phyloP scores from a whole-genome alignment of 2,797 vertebrate genomes.

The Ceryle rudis region DNA sequence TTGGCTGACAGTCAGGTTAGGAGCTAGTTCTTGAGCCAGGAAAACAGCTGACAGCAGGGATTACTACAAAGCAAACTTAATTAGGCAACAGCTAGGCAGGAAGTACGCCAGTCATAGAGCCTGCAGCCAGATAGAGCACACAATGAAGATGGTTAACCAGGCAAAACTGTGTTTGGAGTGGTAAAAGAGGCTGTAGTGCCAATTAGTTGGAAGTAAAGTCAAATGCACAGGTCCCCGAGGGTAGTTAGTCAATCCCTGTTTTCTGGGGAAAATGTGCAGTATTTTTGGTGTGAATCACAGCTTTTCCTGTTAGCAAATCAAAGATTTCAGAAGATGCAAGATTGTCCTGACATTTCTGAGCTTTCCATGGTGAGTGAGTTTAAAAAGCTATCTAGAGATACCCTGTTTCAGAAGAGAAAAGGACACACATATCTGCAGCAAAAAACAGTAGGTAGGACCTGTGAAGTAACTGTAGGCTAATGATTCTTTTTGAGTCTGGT shows the following conservation, averaged over 20 bases:
- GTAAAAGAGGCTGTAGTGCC: not conserved
- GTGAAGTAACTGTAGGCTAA: not conserved
- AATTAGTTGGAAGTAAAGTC: not conserved
- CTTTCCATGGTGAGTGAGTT: not conserved
- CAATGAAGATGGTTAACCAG: not conserved
- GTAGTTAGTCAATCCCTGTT: not conserved
- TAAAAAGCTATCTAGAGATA: not conserved
- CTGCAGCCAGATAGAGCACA: slow-evolving; percentile 30
- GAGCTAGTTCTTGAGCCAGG: not conserved
- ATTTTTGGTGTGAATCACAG: not conserved
- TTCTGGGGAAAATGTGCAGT: not conserved
- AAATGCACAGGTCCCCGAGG: not conserved
- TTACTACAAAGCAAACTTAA: slow-evolving; percentile 62
- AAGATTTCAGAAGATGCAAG: not conserved
- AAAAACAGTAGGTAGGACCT: not conserved
- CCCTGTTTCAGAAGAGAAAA: not conserved
- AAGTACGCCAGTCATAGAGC: slow-evolving; percentile 54
- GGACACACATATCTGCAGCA: not conserved
- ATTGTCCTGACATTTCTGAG: not conserved
- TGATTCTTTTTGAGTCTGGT: not conserved
- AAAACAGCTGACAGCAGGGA: slow-evolving; percentile 16
- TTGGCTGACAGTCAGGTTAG: slow-evolving; percentile 6
- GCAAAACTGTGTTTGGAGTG: not conserved
- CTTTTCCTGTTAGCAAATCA: not conserved
- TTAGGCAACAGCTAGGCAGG: slow-evolving; percentile 66